Evolutionary conservation across 2,113 vertebrate species (phyloP).

Genomic region (Scomber japonicus): DNA sequence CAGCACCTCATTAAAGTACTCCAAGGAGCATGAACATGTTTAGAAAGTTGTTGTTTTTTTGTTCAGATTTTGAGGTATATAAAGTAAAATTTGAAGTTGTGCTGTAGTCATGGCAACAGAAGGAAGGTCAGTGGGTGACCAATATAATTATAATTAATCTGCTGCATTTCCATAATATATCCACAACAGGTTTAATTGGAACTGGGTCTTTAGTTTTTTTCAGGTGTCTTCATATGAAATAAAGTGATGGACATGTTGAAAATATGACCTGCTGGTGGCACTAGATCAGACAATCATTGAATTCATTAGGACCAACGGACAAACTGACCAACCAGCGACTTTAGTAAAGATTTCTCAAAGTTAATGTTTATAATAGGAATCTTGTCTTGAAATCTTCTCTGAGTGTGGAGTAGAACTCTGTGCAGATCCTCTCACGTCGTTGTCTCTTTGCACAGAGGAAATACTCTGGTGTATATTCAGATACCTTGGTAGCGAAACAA

Average conservation of each 20-base stretch:
- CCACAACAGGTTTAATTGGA: conserved; percentile 1
- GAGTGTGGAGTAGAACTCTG: neutral
- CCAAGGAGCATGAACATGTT: accelerated
- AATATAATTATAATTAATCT: conserved; percentile 18
- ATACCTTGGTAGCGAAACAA: neutral
- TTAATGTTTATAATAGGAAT: neutral
- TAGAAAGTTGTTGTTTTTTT: neutral
- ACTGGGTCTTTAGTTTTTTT: conserved; percentile 9
- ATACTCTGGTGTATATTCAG: conserved; percentile 5
- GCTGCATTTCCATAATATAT: neutral
- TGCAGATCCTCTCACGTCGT: neutral
- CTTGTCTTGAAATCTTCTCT: neutral
- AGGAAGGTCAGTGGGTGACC: neutral
- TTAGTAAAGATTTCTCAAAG: neutral
- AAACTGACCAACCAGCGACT: neutral
- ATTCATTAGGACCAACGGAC: neutral
- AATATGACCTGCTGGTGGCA: neutral
- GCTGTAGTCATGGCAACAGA: neutral
- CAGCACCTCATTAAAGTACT: neutral
- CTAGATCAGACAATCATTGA: neutral
- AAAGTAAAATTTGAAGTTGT: neutral
- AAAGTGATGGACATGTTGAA: neutral
- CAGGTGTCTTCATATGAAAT: neutral
- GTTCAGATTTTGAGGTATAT: neutral
- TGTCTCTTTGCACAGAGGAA: neutral